phyloP scores from a whole-genome alignment of 2,113 vertebrate species.

The Columba livia region DNA sequence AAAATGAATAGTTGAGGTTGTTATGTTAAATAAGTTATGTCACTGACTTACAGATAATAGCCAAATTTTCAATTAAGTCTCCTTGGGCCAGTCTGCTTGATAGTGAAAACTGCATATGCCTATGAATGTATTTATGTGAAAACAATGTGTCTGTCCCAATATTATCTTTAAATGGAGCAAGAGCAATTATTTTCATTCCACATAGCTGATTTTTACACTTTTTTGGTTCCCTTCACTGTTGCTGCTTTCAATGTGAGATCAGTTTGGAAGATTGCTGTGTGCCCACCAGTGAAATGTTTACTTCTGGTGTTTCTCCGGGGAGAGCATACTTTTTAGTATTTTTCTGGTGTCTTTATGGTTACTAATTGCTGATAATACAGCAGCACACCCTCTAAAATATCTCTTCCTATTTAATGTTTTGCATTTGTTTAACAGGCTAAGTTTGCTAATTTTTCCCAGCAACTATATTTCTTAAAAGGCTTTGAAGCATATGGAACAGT shows the following conservation, averaged over 20 bases:
- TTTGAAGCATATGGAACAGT: background rate
- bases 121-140: background rate
- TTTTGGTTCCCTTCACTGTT: background rate
- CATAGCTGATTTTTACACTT: background rate
- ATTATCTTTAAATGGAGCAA: background rate
- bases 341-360: background rate
- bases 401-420: background rate
- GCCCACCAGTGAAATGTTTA: background rate
- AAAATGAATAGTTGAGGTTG: background rate
- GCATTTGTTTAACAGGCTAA: background rate
- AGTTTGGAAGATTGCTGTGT: background rate
- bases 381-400: background rate
- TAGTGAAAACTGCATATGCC: background rate
- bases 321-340: background rate
- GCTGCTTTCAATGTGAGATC: background rate
- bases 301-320: background rate
- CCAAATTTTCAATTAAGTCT: background rate
- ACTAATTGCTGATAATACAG: background rate
- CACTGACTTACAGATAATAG: background rate
- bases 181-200: background rate
- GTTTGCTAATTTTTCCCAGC: background rate
- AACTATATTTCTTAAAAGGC: background rate
- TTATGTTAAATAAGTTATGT: background rate
- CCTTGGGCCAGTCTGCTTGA: background rate
- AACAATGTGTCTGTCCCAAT: background rate